These are phyloP conservation scores for Megaceryle alcyon DNA, from an alignment of 2,797 vertebrate species.

Conservation along the genomic window DNA sequence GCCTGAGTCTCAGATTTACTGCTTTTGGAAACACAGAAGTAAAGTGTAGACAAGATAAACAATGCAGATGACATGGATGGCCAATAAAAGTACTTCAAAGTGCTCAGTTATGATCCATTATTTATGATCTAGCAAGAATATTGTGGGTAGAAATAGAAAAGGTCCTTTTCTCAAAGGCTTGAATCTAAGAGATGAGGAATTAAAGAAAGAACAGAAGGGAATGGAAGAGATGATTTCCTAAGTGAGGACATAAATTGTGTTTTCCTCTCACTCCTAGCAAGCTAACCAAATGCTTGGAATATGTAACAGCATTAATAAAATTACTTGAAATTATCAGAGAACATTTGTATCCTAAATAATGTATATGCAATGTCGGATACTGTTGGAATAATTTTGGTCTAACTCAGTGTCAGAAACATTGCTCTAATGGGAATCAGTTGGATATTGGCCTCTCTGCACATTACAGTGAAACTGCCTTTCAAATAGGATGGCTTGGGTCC, in stretches of 20 bases:
- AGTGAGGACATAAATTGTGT: not conserved
- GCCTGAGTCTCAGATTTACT: not conserved
- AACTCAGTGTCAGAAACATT: not conserved
- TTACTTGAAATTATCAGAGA: not conserved
- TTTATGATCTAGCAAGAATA: not conserved
- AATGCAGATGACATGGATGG: not conserved
- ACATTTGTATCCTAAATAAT: constrained; percentile 33
- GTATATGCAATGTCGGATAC: not conserved
- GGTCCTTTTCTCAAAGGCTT: not conserved
- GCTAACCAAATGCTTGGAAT: not conserved
- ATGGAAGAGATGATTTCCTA: not conserved
- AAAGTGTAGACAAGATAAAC: constrained; percentile 11
- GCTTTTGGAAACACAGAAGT: not conserved
- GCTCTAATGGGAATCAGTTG: not conserved
- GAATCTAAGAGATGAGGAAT: not conserved
- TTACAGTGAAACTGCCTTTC: not conserved
- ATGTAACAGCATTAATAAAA: not conserved
- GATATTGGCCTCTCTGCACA: not conserved
- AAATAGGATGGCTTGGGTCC: not conserved
- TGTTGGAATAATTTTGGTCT: not conserved
- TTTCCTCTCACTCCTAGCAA: not conserved
- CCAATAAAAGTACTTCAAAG: constrained; percentile 23
- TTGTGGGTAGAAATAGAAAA: not conserved
- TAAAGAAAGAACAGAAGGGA: not conserved
- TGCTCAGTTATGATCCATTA: not conserved